Conservation (phyloP, 1,140 invertebrate genomes). For the Drosophila suzukii region DNA sequence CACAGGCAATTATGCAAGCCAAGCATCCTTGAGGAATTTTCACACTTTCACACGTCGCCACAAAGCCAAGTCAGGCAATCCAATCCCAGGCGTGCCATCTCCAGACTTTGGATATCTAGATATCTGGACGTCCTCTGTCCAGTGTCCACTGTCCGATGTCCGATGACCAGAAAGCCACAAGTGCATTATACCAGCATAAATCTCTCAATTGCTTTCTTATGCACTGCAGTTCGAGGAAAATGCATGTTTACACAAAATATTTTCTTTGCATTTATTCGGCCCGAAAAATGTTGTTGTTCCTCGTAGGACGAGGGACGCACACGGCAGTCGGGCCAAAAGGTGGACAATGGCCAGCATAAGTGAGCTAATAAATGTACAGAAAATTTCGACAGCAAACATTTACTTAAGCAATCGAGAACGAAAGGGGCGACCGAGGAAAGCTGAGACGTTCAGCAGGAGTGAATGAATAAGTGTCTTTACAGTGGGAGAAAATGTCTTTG, state of each 20-base stretch:
- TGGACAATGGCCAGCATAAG: conserved; percentile 54
- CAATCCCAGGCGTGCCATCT: conserved; percentile 43
- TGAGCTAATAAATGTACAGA: conserved; percentile 80
- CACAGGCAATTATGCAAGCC: conserved; percentile 76
- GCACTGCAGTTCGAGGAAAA: conserved; percentile 45
- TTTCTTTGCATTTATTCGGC: conserved; percentile 72
- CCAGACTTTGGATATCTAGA: background rate
- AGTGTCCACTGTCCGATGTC: conserved; percentile 7
- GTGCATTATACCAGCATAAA: conserved; percentile 72
- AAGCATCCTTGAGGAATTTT: conserved; percentile 81
- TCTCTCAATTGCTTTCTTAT: conserved; percentile 79
- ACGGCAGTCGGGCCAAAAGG: conserved; percentile 21
- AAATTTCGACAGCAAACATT: conserved; percentile 82
- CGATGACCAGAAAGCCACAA: conserved; percentile 64
- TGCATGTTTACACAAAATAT: conserved; percentile 77
- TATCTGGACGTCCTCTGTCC: background rate
- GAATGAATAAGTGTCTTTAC: conserved; percentile 30
- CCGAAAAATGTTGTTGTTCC: conserved; percentile 6
- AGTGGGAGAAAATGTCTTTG: conserved; percentile 7
- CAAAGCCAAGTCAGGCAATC: conserved; percentile 45
- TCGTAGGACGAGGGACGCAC: conserved; percentile 50
- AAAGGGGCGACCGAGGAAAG: conserved; percentile 2
- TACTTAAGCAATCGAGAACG: conserved; percentile 70
- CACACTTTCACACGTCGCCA: conserved; percentile 75
- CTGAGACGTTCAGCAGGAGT: conserved; percentile 28